These are phyloP conservation scores for Acanthaster planci DNA, from an alignment of 35 echinoderm and acorn worm genomes.

Conservation along the genomic window DNA sequence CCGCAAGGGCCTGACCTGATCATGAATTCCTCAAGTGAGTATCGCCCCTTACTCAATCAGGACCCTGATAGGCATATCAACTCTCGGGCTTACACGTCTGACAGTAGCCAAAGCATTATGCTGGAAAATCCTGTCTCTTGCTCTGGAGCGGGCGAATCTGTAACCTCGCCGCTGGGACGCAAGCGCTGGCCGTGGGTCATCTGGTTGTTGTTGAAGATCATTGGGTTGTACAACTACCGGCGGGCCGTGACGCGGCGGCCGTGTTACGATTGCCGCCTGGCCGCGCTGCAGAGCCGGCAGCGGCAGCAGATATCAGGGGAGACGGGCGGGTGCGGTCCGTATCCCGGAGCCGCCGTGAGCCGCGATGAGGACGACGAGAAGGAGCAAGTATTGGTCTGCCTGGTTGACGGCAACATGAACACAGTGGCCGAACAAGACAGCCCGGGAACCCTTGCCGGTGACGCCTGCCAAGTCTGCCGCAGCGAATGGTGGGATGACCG, in stretches of 20 bases:
- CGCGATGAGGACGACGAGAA: not conserved
- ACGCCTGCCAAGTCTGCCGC: not conserved
- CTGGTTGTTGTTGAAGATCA: conserved; percentile 11
- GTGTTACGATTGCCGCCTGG: not conserved
- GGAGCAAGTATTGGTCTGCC: too few relatives aligned
- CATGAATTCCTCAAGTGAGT: not conserved
- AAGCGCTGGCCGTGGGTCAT: not conserved
- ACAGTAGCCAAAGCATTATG: not conserved
- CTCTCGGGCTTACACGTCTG: not conserved
- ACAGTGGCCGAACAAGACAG: too few relatives aligned
- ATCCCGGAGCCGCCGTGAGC: not conserved
- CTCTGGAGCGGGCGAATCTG: too few relatives aligned
- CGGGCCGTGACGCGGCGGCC: not conserved
- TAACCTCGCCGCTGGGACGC: not conserved
- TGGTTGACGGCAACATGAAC: too few relatives aligned
- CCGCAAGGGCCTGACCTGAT: not conserved
- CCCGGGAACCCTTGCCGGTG: too few relatives aligned
- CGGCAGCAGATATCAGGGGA: not conserved
- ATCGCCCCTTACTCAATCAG: not conserved
- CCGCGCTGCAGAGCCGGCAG: not conserved
- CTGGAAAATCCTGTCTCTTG: too few relatives aligned
- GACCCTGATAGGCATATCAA: not conserved
- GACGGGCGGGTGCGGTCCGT: not conserved
- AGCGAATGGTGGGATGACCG: not conserved
- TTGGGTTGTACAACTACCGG: not conserved